Evolutionary conservation across 2,797 vertebrate genomes (phyloP).

Genomic region (Tympanoctomys barrerae): DNA sequence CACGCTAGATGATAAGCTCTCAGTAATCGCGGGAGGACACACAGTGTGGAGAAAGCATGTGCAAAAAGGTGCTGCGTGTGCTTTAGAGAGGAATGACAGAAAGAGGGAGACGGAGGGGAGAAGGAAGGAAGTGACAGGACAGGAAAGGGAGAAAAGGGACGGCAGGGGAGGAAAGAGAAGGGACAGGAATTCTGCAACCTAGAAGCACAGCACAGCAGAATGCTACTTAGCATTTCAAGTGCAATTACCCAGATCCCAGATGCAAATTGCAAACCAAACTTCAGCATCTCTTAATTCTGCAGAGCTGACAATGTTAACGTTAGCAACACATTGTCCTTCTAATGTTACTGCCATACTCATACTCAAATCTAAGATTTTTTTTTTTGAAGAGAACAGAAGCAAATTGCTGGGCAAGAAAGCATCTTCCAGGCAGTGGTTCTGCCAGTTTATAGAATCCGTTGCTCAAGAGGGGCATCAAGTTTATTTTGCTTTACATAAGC

Average conservation of each 20-base stretch:
- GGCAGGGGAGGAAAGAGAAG: background rate
- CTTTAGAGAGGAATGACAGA: too few relatives aligned
- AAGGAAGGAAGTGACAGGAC: too few relatives aligned
- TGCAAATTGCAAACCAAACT: slow-evolving; percentile 33
- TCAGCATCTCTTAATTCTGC: background rate
- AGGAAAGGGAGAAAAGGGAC: too few relatives aligned
- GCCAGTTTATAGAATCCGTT: background rate
- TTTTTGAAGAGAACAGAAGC: background rate
- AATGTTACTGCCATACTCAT: background rate
- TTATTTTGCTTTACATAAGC: background rate
- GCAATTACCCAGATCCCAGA: background rate
- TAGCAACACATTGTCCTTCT: background rate
- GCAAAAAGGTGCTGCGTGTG: background rate
- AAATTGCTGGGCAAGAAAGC: background rate
- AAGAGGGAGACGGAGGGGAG: background rate
- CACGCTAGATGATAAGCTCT: background rate
- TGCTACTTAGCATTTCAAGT: background rate
- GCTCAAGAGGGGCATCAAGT: background rate
- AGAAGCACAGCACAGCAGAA: background rate
- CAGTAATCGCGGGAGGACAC: background rate
- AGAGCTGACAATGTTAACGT: background rate
- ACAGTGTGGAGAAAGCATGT: background rate
- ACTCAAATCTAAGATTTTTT: background rate
- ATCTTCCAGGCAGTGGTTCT: background rate
- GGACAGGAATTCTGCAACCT: background rate